Base-by-base conservation (phyloP, 2,888 invertebrate species). In the Cremastinae sp. region DNA sequence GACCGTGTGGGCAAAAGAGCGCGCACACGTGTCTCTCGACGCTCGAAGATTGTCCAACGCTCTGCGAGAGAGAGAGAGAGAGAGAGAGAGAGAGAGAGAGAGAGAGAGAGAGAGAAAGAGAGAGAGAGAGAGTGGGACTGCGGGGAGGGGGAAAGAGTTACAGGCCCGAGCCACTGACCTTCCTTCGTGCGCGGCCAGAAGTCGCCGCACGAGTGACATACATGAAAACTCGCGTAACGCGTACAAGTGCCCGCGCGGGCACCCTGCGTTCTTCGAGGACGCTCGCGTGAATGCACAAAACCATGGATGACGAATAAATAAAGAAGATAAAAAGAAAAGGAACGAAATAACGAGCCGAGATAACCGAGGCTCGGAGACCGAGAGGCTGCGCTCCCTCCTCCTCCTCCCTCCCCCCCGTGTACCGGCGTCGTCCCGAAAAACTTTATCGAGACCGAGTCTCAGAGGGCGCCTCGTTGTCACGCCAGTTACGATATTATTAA, bases 91-190 rank as follows among this genome's bases (percentile, higher is more conserved):
- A n/a, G n/a, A n/a, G n/a, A n/a, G n/a, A n/a, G n/a, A n/a, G n/a
- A n/a, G n/a, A n/a, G n/a, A n/a, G n/a, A n/a, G n/a, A n/a, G n/a
- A n/a, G n/a, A n/a, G n/a, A n/a, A n/a, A n/a, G n/a, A n/a, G n/a
- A n/a, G n/a, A n/a, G n/a, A 38, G 38, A 38, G n/a, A 10, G 9
- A n/a, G 38, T 2, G 54, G 47, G 71, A 45, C 43, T 54, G 62
- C 28, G 28, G 5, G 5, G 56, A 36, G 51, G n/a, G 53, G n/a
- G 53, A 14, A 28, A n/a, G 34, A 10, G 47, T 3, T 14, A 28
- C 12, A 22, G 56, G 45, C 56, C 58, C 77, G 71, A 80, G 80
- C 78, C 75, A 80, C 81, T 81, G 79, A 80, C 79, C 75, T 80
- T 69, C 76, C 73, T 74, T 78, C 68, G 71, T 58, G 70, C 54